These are phyloP conservation scores for Eufriesea mexicana DNA, from an alignment of 1,140 invertebrate species.

Conservation along the genomic window DNA sequence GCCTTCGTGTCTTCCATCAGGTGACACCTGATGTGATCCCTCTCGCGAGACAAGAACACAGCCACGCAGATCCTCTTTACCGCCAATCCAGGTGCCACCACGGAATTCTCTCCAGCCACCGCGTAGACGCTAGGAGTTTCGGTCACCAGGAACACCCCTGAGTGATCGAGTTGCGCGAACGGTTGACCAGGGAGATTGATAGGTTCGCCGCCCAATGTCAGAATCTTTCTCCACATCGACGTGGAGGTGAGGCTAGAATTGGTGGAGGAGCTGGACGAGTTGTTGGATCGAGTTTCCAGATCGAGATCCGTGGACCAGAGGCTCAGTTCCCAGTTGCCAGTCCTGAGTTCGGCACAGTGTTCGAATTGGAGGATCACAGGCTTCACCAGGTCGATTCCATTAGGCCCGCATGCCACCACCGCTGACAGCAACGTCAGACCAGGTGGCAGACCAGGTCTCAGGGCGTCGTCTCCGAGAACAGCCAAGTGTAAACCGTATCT, in stretches of 20 bases:
- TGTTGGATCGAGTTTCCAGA: slow-evolving; percentile 91
- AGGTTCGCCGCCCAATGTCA: slow-evolving; percentile 96
- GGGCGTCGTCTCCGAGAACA: slow-evolving; percentile 93
- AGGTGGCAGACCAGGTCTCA: slow-evolving; percentile 90
- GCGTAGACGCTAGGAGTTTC: slow-evolving; percentile 94
- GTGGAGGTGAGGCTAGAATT: slow-evolving; percentile 86
- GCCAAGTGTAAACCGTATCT: slow-evolving; percentile 93
- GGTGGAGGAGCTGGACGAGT: slow-evolving; percentile 83
- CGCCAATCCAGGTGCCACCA: slow-evolving; percentile 70
- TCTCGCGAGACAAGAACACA: slow-evolving; percentile 88
- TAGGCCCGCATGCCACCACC: slow-evolving; percentile 93
- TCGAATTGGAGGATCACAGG: slow-evolving; percentile 95
- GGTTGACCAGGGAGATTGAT: slow-evolving; percentile 95
- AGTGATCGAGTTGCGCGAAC: slow-evolving; percentile 95
- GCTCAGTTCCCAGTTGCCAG: slow-evolving; percentile 92
- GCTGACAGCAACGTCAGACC: slow-evolving; percentile 95
- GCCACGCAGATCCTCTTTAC: slow-evolving; percentile 92
- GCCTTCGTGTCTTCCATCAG: slow-evolving; percentile 96
- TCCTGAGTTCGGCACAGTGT: slow-evolving; percentile 94
- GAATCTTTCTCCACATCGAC: slow-evolving; percentile 89
- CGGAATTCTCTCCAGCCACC: slow-evolving; percentile 91
- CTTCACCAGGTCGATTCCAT: slow-evolving; percentile 90
- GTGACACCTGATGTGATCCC: slow-evolving; percentile 92
- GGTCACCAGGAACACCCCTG: slow-evolving; percentile 93
- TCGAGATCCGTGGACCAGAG: slow-evolving; percentile 91